A percentile compares a stretch with the other conserved stretches of the same genome.
These are phyloP conservation scores for Bergia sp. DNA, from an alignment of 92 coral and sea anemone species.

Conservation along the genomic window DNA sequence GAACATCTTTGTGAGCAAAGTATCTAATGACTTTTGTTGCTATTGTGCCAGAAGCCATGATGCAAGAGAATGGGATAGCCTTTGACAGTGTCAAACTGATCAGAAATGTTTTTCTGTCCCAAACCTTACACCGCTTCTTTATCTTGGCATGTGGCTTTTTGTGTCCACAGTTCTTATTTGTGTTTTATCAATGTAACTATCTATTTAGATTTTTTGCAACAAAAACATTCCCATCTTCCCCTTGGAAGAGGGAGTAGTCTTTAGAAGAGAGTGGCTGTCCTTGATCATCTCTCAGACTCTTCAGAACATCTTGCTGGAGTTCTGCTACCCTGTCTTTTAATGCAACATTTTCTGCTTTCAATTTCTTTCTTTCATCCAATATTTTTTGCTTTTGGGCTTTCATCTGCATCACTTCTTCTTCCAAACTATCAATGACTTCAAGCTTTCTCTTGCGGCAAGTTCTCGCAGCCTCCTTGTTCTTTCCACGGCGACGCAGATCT, in stretches of 20 bases:
- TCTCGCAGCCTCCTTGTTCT: constrained; percentile 96
- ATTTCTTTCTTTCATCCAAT: constrained; percentile 66
- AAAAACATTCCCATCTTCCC: constrained; percentile 74
- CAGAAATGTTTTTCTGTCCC: not conserved
- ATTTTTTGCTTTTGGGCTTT: constrained; percentile 65
- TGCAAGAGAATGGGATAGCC: not conserved
- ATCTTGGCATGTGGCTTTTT: not conserved
- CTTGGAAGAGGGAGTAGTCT: constrained; percentile 85
- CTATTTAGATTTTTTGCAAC: constrained; percentile 66
- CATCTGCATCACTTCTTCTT: constrained; percentile 59
- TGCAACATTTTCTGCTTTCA: constrained; percentile 72
- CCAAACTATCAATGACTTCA: constrained; percentile 77
- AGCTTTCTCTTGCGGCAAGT: constrained; percentile 93
- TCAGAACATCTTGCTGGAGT: constrained; percentile 67
- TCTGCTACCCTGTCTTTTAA: constrained; percentile 72
- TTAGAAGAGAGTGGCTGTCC: constrained; percentile 74
- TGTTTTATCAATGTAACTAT: not conserved
- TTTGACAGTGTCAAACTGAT: not conserved
- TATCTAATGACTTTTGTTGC: not conserved
- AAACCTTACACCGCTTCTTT: not conserved
- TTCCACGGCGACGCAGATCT: constrained; percentile 91
- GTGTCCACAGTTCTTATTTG: not conserved
- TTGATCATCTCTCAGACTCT: constrained; percentile 73
- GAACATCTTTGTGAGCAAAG: not conserved
- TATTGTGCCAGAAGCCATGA: not conserved